Evolutionary conservation across 2,113 vertebrate species (phyloP).

Genomic region (Melanostigma gelatinosum): DNA sequence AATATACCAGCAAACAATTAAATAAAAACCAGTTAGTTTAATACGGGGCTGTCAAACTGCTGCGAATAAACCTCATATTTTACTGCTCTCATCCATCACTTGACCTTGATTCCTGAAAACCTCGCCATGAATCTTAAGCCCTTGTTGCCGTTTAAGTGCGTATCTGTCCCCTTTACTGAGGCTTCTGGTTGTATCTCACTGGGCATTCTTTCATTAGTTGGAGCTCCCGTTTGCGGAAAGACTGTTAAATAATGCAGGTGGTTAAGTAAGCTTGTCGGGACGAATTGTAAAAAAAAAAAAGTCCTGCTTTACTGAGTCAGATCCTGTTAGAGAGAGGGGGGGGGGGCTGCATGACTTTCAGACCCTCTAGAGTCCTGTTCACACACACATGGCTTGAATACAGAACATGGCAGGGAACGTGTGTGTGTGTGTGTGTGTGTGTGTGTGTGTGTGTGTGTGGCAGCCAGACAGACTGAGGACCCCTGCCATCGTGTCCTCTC

Average conservation of each 20-base stretch:
- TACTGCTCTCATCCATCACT: neutral
- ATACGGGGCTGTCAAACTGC: neutral
- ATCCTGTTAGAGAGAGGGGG: constrained; percentile 46
- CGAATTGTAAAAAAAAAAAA: constrained; percentile 58
- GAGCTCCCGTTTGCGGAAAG: constrained; percentile 59
- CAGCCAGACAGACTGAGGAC: constrained; percentile 5
- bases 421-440: constrained; percentile 8
- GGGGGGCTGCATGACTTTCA: constrained; percentile 45
- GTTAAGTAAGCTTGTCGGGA: constrained; percentile 76
- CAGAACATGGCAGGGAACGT: constrained; percentile 43
- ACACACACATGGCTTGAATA: constrained; percentile 39
- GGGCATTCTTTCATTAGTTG: constrained; percentile 36
- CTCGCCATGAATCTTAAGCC: constrained; percentile 5
- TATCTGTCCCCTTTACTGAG: neutral
- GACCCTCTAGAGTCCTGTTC: constrained; percentile 48
- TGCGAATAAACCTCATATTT: neutral
- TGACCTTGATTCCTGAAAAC: constrained; percentile 41
- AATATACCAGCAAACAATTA: neutral
- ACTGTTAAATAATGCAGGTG: constrained; percentile 79
- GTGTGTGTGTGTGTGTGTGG: constrained; percentile 8
- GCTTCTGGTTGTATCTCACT: constrained; percentile 15
- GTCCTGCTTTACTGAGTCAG: constrained; percentile 56
- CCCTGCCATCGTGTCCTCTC: constrained; percentile 13
- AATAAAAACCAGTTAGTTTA: neutral
- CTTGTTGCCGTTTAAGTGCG: constrained; percentile 12